Evolutionary conservation across 2,888 invertebrate genomes (phyloP).

Genomic region (Tetragonisca angustula): DNA sequence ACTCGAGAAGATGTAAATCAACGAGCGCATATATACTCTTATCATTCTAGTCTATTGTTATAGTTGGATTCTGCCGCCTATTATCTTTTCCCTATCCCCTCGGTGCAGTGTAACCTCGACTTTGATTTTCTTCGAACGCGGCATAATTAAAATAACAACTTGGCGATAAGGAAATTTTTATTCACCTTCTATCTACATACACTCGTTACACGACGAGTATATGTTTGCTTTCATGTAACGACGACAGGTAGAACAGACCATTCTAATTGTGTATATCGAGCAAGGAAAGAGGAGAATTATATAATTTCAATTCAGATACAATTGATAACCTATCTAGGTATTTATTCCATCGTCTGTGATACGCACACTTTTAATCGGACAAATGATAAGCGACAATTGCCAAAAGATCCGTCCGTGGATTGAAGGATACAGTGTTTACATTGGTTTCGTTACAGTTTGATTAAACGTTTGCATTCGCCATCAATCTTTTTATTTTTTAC

Average conservation of each 20-base stretch:
- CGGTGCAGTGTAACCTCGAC: slow-evolving; percentile 73
- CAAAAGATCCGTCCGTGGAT: not conserved
- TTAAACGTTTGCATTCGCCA: not conserved
- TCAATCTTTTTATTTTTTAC: too few relatives aligned
- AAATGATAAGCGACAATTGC: not conserved
- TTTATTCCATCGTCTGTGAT: not conserved
- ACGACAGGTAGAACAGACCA: not conserved
- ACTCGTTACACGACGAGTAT: not conserved
- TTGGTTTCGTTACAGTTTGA: not conserved
- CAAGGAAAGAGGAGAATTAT: not conserved
- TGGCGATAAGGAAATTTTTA: not conserved
- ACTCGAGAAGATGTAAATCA: slow-evolving; percentile 60
- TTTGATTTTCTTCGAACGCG: slow-evolving; percentile 68
- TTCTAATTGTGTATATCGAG: not conserved
- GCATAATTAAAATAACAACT: slow-evolving; percentile 26
- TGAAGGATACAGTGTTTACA: not conserved
- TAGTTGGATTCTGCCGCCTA: slow-evolving; percentile 15
- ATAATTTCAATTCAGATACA: slow-evolving; percentile 1
- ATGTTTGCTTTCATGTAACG: not conserved
- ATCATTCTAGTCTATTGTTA: slow-evolving; percentile 63
- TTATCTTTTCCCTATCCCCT: slow-evolving; percentile 64
- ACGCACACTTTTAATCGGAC: not conserved
- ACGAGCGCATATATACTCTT: slow-evolving; percentile 66
- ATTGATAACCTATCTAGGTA: not conserved
- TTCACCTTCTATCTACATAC: not conserved